Percentiles rank a stretch among this genome's conserved stretches.
Evolutionary conservation across 2,888 invertebrate genomes (phyloP).

Genomic region (Lumbricus terrestris): DNA sequence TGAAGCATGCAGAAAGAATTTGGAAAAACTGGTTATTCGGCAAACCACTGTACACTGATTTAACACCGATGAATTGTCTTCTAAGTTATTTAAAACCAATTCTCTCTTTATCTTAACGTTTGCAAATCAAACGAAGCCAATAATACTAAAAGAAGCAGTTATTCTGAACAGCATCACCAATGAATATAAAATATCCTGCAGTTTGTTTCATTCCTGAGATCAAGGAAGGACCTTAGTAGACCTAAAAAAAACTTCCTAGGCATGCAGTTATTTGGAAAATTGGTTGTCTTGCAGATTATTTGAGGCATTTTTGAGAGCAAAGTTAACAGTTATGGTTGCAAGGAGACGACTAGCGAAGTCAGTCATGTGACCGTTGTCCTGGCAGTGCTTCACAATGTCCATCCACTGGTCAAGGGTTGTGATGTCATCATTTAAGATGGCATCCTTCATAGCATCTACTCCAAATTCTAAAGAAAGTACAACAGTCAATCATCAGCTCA

Average conservation of each 20-base stretch:
- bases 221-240: background rate
- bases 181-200: background rate
- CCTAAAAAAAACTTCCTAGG: background rate
- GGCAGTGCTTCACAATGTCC: constrained; percentile 43
- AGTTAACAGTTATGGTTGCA: constrained; percentile 45
- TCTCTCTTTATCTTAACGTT: background rate
- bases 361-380: constrained; percentile 43
- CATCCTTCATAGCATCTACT: constrained; percentile 34
- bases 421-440: constrained; percentile 46
- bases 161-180: background rate
- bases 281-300: background rate
- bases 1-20: background rate
- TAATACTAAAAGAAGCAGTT: background rate
- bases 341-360: constrained; percentile 46
- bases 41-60: background rate
- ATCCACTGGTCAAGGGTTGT: constrained; percentile 48
- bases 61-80: background rate
- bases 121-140: background rate
- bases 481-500: too few relatives aligned
- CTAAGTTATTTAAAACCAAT: background rate
- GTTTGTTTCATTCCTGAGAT: background rate
- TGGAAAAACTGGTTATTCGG: background rate
- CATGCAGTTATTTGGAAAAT: background rate
- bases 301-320: background rate
- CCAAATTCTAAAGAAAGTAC: background rate